Evolutionary conservation across 2,888 invertebrate genomes (phyloP), one percentile per base, ranked within the genome.

Genomic region (Teleogryllus oceanicus): DNA sequence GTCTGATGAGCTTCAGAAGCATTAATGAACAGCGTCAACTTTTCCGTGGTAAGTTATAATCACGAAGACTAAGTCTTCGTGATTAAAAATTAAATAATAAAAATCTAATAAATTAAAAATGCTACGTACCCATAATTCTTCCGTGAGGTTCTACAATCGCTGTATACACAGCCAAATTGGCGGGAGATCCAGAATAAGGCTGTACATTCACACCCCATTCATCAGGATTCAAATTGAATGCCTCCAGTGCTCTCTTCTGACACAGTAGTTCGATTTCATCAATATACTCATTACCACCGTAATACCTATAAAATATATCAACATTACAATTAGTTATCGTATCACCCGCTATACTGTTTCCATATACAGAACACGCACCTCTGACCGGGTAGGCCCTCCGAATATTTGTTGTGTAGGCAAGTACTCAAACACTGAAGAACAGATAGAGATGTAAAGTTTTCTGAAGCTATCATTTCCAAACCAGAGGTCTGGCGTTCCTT

Each of bases 121-220:
- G 77, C 24, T 11, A 82, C 81, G 82, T 83, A 84, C 89, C 92
- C 99, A 99, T 99, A 84, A 99, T 97, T 81, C 98, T 91, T 77
- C 96, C 98, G 87, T 98, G 97, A 2, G 98, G 97, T 83, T 95
- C 94, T 79, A 93, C 91, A 16, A 96, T 87, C 74, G 92, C 97
- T 8, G 98, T 98, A 87, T 98, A 99, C 11, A 97, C 97, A 4
- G 98, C 98, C 87, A 99, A 94, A 88, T 99, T 99, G 2, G 98
- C 98, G 21, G 99, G 99, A 12, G 96, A 96, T 84, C 95, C 95
- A 80, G 98, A 98, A 85, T 97, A 96, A 1, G 98, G 96, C 86
- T 99, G 99, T 4, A 99, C 99, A 89, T 99, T 99, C 20, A 96
- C 96, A 78, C 98, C 98, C 99, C 99, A 99, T 86, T 96, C 90